Conservation (phyloP, 2,797 vertebrate genomes). For the Tauraco hartlaubi region DNA sequence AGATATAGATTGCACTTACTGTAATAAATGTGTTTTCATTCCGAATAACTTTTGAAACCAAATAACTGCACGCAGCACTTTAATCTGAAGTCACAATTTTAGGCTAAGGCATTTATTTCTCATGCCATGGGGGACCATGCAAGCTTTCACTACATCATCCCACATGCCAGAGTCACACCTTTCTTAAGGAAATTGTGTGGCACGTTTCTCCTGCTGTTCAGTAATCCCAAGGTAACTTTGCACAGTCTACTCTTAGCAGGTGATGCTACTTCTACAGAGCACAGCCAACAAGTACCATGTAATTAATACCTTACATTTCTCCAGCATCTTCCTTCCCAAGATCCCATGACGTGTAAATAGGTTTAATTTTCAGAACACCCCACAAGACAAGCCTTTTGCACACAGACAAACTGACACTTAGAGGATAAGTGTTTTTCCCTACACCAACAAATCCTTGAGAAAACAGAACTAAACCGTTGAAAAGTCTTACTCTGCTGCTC, state of each 20-base stretch:
- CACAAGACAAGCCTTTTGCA: not conserved
- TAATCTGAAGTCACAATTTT: conserved; percentile 58
- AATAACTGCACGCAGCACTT: conserved; percentile 67
- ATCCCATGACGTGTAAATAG: not conserved
- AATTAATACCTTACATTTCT: not conserved
- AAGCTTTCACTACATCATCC: not conserved
- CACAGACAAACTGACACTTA: fast-evolving
- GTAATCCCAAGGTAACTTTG: conserved; percentile 55
- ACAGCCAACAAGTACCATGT: not conserved
- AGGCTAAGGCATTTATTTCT: conserved; percentile 36
- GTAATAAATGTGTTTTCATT: conserved; percentile 75
- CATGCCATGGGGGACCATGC: not conserved
- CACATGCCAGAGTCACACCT: not conserved
- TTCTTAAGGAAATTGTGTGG: not conserved
- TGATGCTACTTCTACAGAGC: not conserved
- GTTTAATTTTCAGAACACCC: not conserved
- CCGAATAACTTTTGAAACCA: conserved; percentile 72
- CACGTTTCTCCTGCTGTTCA: not conserved
- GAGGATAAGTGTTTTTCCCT: not conserved
- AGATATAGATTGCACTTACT: conserved; percentile 75
- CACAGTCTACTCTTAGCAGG: not conserved
- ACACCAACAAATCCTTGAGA: not conserved
- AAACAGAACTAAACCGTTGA: not conserved
- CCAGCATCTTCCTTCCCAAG: not conserved
- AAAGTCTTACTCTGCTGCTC: not conserved